A percentile compares a stretch with the other conserved stretches of the same genome.
phyloP scores from a whole-genome alignment of 1,140 invertebrate species.

The Scaptomyza graminum region DNA sequence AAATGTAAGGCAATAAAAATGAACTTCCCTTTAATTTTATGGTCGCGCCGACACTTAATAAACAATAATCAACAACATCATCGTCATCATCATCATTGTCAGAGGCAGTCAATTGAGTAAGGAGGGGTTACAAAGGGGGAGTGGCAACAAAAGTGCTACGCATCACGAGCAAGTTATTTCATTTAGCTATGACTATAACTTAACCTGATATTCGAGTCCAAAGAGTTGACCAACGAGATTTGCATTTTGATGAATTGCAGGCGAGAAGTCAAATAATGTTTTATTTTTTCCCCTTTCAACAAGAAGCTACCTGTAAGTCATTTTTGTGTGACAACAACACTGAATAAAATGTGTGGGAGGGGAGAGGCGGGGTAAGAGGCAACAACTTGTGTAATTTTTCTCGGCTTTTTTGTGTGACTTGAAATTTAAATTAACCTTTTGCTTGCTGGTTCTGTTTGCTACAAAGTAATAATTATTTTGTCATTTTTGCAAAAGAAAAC shows the following conservation, averaged over 20 bases:
- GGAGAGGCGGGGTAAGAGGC: conserved; percentile 17
- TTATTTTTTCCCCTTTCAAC: conserved; percentile 8
- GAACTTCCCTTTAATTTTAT: conserved; percentile 75
- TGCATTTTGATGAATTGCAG: conserved; percentile 83
- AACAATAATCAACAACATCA: conserved; percentile 68
- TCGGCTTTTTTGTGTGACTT: conserved; percentile 67
- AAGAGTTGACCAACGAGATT: conserved; percentile 67
- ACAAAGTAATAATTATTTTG: conserved; percentile 36
- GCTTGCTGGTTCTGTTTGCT: conserved; percentile 27
- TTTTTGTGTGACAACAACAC: conserved; percentile 69
- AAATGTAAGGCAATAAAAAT: conserved; percentile 73
- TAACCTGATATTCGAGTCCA: conserved; percentile 12
- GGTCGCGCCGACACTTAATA: conserved; percentile 74
- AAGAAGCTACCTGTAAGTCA: conserved; percentile 72
- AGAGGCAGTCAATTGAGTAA: neutral
- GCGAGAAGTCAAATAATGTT: conserved; percentile 48
- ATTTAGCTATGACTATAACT: conserved; percentile 4
- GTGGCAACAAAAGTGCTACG: conserved; percentile 45
- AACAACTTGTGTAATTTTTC: conserved; percentile 39
- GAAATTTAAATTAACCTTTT: conserved; percentile 78
- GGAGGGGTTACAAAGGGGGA: neutral
- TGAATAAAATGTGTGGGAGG: neutral
- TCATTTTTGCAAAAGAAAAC: conserved; percentile 23
- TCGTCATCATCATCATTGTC: conserved; percentile 29
- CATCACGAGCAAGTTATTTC: conserved; percentile 27